Evolutionary conservation across 2,113 vertebrate genomes (phyloP).

Genomic region (Empidonax alnorum): DNA sequence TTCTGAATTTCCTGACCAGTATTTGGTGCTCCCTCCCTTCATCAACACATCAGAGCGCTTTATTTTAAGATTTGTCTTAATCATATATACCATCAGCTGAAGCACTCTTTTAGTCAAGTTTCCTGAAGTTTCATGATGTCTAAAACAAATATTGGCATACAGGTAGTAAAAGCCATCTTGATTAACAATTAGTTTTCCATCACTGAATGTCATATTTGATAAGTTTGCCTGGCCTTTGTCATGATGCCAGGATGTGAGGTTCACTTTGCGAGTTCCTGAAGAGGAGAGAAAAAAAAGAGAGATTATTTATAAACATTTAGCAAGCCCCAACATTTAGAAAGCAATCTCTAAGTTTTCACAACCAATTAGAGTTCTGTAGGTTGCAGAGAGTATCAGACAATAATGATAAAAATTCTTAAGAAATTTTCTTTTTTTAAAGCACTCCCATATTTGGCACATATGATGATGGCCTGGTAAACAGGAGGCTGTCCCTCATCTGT

Average conservation of each 20-base stretch:
- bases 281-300: neutral
- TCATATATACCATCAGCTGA: constrained; percentile 91
- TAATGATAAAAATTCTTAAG: neutral
- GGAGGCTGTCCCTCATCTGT: neutral
- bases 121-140: constrained; percentile 80
- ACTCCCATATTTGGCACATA: neutral
- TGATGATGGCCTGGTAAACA: neutral
- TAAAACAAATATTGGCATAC: constrained; percentile 94
- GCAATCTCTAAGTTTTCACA: neutral
- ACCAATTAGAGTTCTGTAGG: neutral
- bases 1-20: constrained; percentile 82
- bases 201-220: constrained; percentile 80
- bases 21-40: constrained; percentile 92
- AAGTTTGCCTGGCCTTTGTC: constrained; percentile 80
- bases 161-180: constrained; percentile 94
- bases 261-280: constrained; percentile 78
- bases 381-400: neutral
- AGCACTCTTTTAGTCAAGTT: constrained; percentile 77
- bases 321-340: neutral
- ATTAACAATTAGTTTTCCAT: constrained; percentile 82
- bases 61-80: constrained; percentile 84
- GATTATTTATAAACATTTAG: neutral
- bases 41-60: constrained; percentile 79
- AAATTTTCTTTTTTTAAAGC: neutral
- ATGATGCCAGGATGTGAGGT: constrained; percentile 86